Conservation (phyloP, 2,888 invertebrate species). For the Marasmarcha lunaedactyla region DNA sequence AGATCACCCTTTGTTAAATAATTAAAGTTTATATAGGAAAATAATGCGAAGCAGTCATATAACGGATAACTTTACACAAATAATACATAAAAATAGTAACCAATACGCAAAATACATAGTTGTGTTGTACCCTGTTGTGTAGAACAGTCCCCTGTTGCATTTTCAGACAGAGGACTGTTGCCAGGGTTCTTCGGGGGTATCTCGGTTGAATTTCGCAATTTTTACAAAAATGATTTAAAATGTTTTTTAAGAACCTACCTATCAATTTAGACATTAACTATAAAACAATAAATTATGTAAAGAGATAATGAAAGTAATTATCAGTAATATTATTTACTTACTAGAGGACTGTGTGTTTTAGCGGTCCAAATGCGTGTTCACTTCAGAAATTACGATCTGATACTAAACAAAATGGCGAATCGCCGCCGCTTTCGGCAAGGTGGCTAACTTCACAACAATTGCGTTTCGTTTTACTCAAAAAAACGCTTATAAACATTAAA, state of each 20-base stretch:
- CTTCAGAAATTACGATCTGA: slow-evolving; percentile 9
- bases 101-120: slow-evolving; percentile 5
- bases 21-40: too few relatives aligned
- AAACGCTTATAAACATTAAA: slow-evolving; percentile 8
- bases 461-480: too few relatives aligned
- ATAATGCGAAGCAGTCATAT: too few relatives aligned
- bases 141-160: too few relatives aligned
- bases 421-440: slow-evolving; percentile 4
- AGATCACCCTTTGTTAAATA: too few relatives aligned
- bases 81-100: too few relatives aligned
- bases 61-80: too few relatives aligned
- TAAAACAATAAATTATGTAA: slow-evolving; percentile 3
- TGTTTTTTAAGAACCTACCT: slow-evolving; percentile 3
- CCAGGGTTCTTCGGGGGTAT: slow-evolving; percentile 7
- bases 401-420: slow-evolving; percentile 8
- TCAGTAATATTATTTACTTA: slow-evolving; percentile 7
- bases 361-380: too few relatives aligned
- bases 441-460: too few relatives aligned
- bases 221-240: slow-evolving; percentile 5
- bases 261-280: slow-evolving; percentile 1
- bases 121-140: slow-evolving; percentile 5
- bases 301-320: slow-evolving; percentile 9
- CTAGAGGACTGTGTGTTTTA: slow-evolving; percentile 10
- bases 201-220: slow-evolving; percentile 5
- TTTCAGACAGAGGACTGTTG: neutral